A percentile compares a stretch with the other conserved stretches of the same genome.
Evolutionary conservation across 2,888 invertebrate genomes (phyloP).

Genomic region (Nemotelus nigrinus): DNA sequence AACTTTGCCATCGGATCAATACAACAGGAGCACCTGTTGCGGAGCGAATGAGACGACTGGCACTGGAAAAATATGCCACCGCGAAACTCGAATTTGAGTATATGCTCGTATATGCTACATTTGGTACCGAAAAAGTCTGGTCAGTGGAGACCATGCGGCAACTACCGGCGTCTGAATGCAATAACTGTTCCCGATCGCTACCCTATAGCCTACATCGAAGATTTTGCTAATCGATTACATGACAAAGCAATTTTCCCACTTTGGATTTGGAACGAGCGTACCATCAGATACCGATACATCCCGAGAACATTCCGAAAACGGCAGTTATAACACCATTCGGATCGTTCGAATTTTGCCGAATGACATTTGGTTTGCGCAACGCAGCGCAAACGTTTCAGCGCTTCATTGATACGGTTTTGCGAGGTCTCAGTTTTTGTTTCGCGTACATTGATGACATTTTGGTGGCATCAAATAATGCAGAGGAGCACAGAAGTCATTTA

Average conservation of each 20-base stretch:
- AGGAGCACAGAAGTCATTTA: not conserved
- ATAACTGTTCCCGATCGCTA: not conserved
- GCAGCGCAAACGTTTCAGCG: not conserved
- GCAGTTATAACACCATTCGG: not conserved
- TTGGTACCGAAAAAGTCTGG: not conserved
- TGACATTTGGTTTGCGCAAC: not conserved
- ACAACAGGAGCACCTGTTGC: not conserved
- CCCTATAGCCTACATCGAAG: not conserved
- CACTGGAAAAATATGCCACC: not conserved
- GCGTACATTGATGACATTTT: not conserved
- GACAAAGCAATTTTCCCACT: conserved; percentile 49
- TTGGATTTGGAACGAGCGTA: conserved; percentile 56
- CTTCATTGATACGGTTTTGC: not conserved
- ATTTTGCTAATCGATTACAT: not conserved
- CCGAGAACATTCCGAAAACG: not conserved
- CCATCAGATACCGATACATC: not conserved
- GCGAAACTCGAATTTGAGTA: not conserved
- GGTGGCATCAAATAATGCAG: not conserved
- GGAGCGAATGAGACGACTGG: not conserved
- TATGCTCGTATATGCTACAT: not conserved
- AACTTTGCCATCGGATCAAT: not conserved
- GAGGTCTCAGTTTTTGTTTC: not conserved
- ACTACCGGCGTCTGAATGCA: not conserved
- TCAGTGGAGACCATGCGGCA: not conserved
- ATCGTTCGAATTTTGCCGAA: not conserved